Percentiles rank a stretch among this genome's conserved stretches.
Evolutionary conservation across 2,888 invertebrate genomes (phyloP).

Genomic region (Philereme transversata): DNA sequence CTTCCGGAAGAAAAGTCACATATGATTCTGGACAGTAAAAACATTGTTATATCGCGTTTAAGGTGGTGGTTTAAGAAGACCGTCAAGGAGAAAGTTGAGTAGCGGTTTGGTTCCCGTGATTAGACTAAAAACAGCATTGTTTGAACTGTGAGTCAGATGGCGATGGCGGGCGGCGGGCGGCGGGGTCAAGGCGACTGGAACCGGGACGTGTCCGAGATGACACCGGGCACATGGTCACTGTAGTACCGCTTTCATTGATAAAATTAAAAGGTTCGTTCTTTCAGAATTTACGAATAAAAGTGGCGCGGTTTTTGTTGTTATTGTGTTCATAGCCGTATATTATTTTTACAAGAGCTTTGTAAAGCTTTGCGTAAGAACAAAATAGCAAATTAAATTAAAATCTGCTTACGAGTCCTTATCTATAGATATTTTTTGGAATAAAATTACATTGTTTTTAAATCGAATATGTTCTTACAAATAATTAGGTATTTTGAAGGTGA

Average conservation of each 20-base stretch:
- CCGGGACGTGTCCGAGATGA: constrained; percentile 55
- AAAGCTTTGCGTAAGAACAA: background rate
- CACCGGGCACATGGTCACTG: constrained; percentile 38
- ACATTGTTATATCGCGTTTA: background rate
- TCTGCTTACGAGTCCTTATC: too few species aligned
- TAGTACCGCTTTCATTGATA: constrained; percentile 30
- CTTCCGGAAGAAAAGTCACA: constrained; percentile 18
- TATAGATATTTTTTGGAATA: too few species aligned
- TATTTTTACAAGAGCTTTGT: background rate
- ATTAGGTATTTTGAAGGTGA: too few species aligned
- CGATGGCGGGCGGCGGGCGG: constrained; percentile 26
- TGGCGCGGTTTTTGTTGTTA: constrained; percentile 9
- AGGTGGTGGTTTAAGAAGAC: background rate
- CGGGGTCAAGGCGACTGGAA: constrained; percentile 42
- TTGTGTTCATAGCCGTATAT: background rate
- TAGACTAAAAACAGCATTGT: constrained; percentile 36
- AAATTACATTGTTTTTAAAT: too few species aligned
- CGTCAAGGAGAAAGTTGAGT: constrained; percentile 1
- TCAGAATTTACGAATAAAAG: constrained; percentile 21
- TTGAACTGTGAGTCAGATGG: constrained; percentile 33
- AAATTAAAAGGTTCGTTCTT: constrained; percentile 29
- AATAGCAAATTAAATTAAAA: too few species aligned
- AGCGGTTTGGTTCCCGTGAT: constrained; percentile 25
- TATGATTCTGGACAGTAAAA: background rate
- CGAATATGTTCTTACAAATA: too few species aligned